Base-by-base conservation (phyloP, 2,888 invertebrate genomes). In the Lithophane ornitopus region DNA sequence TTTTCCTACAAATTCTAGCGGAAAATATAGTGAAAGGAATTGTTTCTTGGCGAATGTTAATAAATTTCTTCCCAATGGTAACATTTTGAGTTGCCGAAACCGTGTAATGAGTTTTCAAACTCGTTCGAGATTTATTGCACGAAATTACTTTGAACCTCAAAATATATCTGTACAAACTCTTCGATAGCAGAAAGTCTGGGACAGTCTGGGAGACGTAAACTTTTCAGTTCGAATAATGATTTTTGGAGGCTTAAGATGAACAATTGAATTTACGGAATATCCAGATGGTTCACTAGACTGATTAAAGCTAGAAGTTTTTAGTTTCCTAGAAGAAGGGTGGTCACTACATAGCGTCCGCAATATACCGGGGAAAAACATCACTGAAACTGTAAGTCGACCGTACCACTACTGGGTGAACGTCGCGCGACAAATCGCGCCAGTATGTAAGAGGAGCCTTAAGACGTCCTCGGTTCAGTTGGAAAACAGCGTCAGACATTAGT, bases 41-140 rank as follows among this genome's bases (percentile, higher is more conserved):
- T 84, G 83, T 88, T 88, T 78, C 79, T 70, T 71, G 61, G 59
- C 70, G 62, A 85, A 87, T 82, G 78, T 88, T 88, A 85, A 89
- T 89, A 88, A 82, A 72, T 74, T 85, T 83, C 82, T 81, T 81
- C 73, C 80, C 83, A 76, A 88, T 89, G 78, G 82, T 76, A 84
- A 84, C 80, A 81, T 88, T 89, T 88, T 82, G 85, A 87, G 85
- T 87, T 88, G 67, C 76, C 73, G 80, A 84, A 88, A 76, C 70
- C 80, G 76, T 83, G 84, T 90, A 89, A 89, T 89, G 90, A 89
- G 88, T 89, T 89, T 80, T 75, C 84, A 78, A 89, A 89, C 88
- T 89, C 84, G 82, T 90, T 89, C 83, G 65, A 84, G 81, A 85
- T 86, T 84, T 85, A 86, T 85, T 84, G 87, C 85, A 71, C 52